Base-by-base conservation (phyloP, 2,797 vertebrate species). In the Notolepis coatsorum region DNA sequence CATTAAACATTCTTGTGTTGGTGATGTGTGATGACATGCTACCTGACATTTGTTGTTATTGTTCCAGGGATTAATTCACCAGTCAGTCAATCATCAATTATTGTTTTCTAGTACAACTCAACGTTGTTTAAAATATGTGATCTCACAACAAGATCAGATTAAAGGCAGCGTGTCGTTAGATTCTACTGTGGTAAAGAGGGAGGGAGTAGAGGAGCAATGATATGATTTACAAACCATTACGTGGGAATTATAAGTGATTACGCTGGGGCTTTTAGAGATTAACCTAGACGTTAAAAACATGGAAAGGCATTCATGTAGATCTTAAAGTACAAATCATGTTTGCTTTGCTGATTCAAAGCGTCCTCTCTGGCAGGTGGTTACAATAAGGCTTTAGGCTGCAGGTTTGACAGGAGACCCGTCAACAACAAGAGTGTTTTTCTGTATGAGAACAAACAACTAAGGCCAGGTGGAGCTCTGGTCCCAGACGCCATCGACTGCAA, bases 221-320 rank as follows among this genome's bases (percentile, higher is more conserved):
- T 57, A 42, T 69, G 66, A 69, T 75, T 61, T 61, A 23, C 23
- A 21, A 52, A 50, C 45, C 65, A 61, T 74, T 74, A 65, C 65
- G 45, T 65, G 61, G 71, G 71, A 65, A 68, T 68, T 61, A 69
- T 59, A 33, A 9, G 31, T 65, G 65, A 74, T 74, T 65, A 65
- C 2, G 30, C 35, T 41, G 33, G 12, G 39, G 71, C 27, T 59
- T 39, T 61, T 64, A 47, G 45, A 46, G 61, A 61, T 61, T 69
- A 69, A 61, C 24, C 20, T 48, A 38, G 18, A 52, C 53, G 23
- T 65, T 61, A 56, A 75, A 68, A 65, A 61, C 45, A 65, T 45
- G 39, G 43, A 51, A 39, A 68, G 49, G 57, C 56, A 65, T 70
- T 57, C 51, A 57, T 60, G 27, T 65, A 12, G 25, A 38, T 61